Evolutionary conservation across 2,888 invertebrate genomes (phyloP), one percentile per base, ranked within the genome.

Genomic region (Andrena trimmerana): DNA sequence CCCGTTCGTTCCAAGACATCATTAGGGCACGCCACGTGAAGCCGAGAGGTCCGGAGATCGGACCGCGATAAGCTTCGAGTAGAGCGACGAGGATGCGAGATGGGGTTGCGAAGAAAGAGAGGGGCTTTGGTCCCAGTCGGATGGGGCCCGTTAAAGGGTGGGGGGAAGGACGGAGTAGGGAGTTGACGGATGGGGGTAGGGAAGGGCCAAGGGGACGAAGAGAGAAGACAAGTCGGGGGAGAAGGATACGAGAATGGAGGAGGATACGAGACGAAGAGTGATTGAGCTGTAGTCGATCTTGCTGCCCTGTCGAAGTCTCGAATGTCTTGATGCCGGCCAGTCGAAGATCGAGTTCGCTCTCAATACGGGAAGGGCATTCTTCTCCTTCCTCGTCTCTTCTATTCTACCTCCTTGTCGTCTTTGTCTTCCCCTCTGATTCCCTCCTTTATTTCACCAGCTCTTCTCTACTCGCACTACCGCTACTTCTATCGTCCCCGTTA

Each of bases 211-310:
- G 29, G 78, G 65, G 74, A 50, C 60, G 13, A 42, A 33, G 63
- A 48, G 60, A 69, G 60, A 70, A 65, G 65, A 50, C 31, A 66
- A 83, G 75, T 29, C 73, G 36, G 65, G 52, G 66, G 59, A 76
- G 63, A 36, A 68, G 71, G 50, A 73, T n/a, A n/a, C n/a, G n/a
- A 57, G 78, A 78, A 68, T 81, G 83, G 81, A 86, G 81, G 87
- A 90, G 90, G 91, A 90, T 90, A 91, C 89, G 89, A 91, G 92
- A 93, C 91, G 93, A 92, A 93, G 93, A 93, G 91, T 93, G 93
- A 93, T 93, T 93, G 93, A 93, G 93, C 93, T 93, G 93, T 93
- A 93, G 93, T 91, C 92, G 92, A 93, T 92, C 92, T 92, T 92
- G 91, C 92, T 90, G 90, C 90, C 91, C 91, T 92, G 93, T 92